A percentile compares a stretch with the other conserved stretches of the same genome.
These are phyloP conservation scores for Nymphalis polychloros DNA, from an alignment of 2,888 invertebrate genomes.

Conservation along the genomic window DNA sequence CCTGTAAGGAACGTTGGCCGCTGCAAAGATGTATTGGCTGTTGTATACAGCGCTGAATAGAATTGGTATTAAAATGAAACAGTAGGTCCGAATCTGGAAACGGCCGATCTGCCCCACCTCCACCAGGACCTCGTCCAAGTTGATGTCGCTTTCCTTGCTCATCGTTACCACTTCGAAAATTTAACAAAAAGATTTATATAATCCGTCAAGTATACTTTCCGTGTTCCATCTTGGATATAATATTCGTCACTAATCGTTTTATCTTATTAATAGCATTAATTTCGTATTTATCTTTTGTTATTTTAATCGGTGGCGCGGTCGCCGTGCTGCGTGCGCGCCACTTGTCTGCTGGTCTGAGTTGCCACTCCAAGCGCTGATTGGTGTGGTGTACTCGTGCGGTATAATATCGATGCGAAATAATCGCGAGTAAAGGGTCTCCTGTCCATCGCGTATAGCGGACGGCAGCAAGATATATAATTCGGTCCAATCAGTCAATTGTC, in stretches of 20 bases:
- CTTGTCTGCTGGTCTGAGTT: not conserved
- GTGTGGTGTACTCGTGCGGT: slow-evolving; percentile 6
- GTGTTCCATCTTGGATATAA: slow-evolving; percentile 11
- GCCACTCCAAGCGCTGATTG: not conserved
- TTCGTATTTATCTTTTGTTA: not conserved
- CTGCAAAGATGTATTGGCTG: slow-evolving; percentile 77
- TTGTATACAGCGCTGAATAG: slow-evolving; percentile 71
- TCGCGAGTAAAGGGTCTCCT: not conserved
- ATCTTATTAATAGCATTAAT: not conserved
- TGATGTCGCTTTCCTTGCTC: slow-evolving; percentile 28
- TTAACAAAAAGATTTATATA: not conserved
- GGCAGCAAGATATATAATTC: not conserved
- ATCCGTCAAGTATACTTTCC: not conserved
- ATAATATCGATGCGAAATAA: slow-evolving; percentile 14
- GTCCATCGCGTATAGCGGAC: not conserved
- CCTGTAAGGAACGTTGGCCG: slow-evolving; percentile 73
- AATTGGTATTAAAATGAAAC: slow-evolving; percentile 69
- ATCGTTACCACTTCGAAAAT: slow-evolving; percentile 1
- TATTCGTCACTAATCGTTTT: slow-evolving; percentile 2
- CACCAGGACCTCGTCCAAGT: slow-evolving; percentile 57
- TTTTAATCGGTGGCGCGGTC: not conserved
- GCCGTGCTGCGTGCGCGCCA: not conserved
- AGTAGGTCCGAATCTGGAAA: slow-evolving; percentile 68
- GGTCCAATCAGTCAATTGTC: too few species aligned
- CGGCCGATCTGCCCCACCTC: slow-evolving; percentile 72